These are phyloP conservation scores for Drosophila stalkeri DNA, from an alignment of 2,888 invertebrate species.

Conservation along the genomic window DNA sequence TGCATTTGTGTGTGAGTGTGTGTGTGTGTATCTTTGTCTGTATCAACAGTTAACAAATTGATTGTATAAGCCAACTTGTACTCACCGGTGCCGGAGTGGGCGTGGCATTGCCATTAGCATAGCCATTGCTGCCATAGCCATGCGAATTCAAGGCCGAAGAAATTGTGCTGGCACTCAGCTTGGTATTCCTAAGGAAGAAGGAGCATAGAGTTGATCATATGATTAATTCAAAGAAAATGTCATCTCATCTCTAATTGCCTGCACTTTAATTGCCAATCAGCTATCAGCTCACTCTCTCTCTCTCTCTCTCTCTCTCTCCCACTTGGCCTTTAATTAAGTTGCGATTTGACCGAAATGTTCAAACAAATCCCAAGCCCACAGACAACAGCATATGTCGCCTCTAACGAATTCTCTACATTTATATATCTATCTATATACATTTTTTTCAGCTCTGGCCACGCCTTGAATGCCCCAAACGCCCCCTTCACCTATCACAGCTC, in stretches of 20 bases:
- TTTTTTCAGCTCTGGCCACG: background rate
- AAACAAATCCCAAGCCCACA: slow-evolving; percentile 58
- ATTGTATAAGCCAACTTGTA: slow-evolving; percentile 8
- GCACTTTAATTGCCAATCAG: slow-evolving; percentile 3
- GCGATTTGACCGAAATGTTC: slow-evolving; percentile 55
- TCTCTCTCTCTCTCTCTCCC: background rate
- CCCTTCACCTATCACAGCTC: background rate
- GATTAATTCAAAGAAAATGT: slow-evolving; percentile 31
- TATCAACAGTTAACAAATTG: slow-evolving; percentile 9
- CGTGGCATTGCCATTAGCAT: slow-evolving; percentile 80
- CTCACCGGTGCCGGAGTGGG: slow-evolving; percentile 83
- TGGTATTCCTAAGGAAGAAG: slow-evolving; percentile 87
- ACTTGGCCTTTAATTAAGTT: slow-evolving; percentile 64
- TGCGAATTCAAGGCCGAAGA: slow-evolving; percentile 89
- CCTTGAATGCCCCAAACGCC: background rate
- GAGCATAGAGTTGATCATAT: background rate
- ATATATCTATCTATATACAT: background rate
- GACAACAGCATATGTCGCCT: slow-evolving; percentile 5
- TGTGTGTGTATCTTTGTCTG: slow-evolving; percentile 3
- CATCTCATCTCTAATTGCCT: slow-evolving; percentile 17
- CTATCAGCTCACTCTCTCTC: background rate
- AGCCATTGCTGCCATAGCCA: slow-evolving; percentile 83
- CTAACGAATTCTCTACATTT: slow-evolving; percentile 11
- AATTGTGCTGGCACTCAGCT: slow-evolving; percentile 90
- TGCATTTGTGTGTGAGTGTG: slow-evolving; percentile 35